Conservation (phyloP, 2,113 vertebrate species). For the Pterocles gutturalis region DNA sequence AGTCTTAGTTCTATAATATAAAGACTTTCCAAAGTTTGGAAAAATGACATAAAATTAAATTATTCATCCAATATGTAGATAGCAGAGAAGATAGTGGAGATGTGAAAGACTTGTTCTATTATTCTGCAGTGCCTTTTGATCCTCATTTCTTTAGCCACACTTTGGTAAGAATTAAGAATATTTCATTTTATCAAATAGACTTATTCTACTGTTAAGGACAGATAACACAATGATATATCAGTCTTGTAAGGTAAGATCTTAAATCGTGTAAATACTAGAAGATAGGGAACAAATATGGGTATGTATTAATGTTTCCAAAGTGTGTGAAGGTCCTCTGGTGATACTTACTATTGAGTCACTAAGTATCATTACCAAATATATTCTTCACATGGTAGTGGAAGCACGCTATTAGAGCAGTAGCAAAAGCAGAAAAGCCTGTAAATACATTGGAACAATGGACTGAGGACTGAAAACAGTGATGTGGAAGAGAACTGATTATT, state of each 20-base stretch:
- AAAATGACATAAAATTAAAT: constrained; percentile 28
- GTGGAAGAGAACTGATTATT: neutral
- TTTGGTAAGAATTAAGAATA: neutral
- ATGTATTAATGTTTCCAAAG: neutral
- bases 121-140: neutral
- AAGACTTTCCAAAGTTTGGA: constrained; percentile 40
- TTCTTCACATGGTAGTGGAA: neutral
- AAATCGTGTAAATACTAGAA: neutral
- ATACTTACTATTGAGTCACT: neutral
- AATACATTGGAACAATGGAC: neutral
- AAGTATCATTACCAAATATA: neutral
- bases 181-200: neutral
- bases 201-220: neutral
- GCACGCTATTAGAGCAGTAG: neutral
- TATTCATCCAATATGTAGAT: neutral
- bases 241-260: neutral
- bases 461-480: neutral
- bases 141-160: neutral
- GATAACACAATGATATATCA: neutral
- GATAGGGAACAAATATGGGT: neutral
- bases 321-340: neutral
- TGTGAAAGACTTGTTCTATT: neutral
- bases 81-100: constrained; percentile 20
- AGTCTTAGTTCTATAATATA: constrained; percentile 35
- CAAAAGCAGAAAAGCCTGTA: neutral